A percentile compares a stretch with the other conserved stretches of the same genome.
Conservation (phyloP, 2,113 vertebrate genomes). For the Odontophorus gujanensis region DNA sequence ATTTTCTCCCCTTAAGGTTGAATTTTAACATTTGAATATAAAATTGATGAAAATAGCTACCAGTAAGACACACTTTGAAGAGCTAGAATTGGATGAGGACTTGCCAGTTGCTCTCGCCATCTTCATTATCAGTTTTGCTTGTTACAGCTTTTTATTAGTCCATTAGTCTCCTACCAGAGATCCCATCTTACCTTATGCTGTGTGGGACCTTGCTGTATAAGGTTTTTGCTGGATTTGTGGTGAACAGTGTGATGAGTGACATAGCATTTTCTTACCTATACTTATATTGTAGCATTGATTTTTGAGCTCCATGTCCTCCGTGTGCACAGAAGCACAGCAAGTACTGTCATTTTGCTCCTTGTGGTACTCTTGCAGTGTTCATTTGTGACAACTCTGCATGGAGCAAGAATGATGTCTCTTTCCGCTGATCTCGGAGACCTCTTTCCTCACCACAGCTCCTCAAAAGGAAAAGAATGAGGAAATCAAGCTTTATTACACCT, state of each 20-base stretch:
- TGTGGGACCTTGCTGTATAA: background rate
- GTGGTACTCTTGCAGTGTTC: background rate
- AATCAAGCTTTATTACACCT: background rate
- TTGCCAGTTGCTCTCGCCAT: background rate
- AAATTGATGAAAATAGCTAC: background rate
- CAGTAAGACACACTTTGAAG: background rate
- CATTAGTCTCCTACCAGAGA: background rate
- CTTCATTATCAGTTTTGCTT: background rate
- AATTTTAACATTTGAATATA: background rate
- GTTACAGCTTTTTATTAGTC: background rate
- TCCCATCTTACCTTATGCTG: fast-evolving
- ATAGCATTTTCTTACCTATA: background rate
- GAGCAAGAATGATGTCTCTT: background rate
- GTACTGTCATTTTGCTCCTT: background rate
- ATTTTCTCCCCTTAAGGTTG: background rate
- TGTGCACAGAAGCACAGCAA: fast-evolving
- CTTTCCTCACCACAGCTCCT: background rate
- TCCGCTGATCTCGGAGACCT: background rate
- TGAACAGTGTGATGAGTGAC: background rate
- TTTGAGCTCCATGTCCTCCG: background rate
- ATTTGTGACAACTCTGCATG: background rate
- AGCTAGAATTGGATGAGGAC: background rate
- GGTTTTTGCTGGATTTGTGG: fast-evolving
- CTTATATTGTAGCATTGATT: background rate
- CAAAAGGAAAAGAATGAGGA: background rate